Evolutionary conservation across 2,888 invertebrate genomes (phyloP), one percentile per base, ranked within the genome.

Genomic region (Drosophila stalkeri): DNA sequence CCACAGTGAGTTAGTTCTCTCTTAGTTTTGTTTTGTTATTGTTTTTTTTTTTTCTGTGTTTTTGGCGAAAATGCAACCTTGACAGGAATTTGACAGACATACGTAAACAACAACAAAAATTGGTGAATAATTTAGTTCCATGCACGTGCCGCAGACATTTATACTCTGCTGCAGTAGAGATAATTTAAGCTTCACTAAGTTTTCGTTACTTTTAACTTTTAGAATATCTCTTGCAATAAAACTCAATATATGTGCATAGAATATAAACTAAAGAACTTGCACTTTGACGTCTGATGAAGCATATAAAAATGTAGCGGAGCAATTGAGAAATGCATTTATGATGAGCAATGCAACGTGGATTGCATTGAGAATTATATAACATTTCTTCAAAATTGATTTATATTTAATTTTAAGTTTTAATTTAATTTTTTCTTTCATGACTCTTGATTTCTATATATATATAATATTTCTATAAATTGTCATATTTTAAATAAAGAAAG

Each of bases 51-150:
- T 61, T 60, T 62, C 54, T 47, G 18, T 12, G 54, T 27, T 65
- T 72, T 41, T 57, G 35, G 20, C 54, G 44, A 2, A 43, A 57
- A 59, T 64, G 60, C 44, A 64, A 76, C 90, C 86, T 87, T 86
- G 88, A 72, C 86, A 89, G 90, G 90, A 82, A 85, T 89, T 86
- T 77, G 85, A 82, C 71, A 87, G 80, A 73, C 81, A 71, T 75
- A 86, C 80, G 83, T 75, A 84, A 88, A 73, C 70, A 71, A 64
- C 35, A 59, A 44, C 55, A 54, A 41, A 49, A 63, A n/a, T 35
- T 31, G 8, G 41, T 37, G 27, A 44, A 44, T 51, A 51, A 55
- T 68, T 56, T 27, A 11, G 47, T 39, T 35, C 9, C 41, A 8
- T 9, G 23, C 39, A 65, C 52, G 51, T 47, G 41, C 33, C 33